Base-by-base conservation (phyloP, 2,888 invertebrate species). In the Hypomecis atomaria region DNA sequence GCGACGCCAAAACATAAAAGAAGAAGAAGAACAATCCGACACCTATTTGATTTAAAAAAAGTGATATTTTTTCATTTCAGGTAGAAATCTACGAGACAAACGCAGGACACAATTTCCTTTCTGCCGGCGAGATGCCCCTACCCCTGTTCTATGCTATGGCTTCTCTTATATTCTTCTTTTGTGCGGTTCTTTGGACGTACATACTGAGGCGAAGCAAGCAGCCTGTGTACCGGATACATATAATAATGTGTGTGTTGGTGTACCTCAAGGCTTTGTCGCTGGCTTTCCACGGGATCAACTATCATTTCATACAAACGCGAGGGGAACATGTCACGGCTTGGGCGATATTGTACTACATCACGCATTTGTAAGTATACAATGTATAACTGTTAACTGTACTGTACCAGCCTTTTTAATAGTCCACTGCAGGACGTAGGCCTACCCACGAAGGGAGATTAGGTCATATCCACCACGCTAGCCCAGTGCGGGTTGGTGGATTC, bases 261-360 rank as follows among this genome's bases (percentile, higher is more conserved):
- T 98, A 97, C 79, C 89, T 99, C 23, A 99, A 99, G 85, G 96
- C 98, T 0, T 86, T 98, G 33, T 98, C 99, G 0, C 88, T 99
- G 56, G 95, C 99, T 66, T 99, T 99, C 89, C 99, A 99, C 85
- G 98, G 98, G 0, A 96, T 98, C 58, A 98, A 98, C 84, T 98
- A 96, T 81, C 98, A 99, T 84, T 99, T 98, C 82, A 99, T 99
- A 80, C 96, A 98, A 87, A 95, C 95, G 11, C 95, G 96, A 71
- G 99, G 99, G 0, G 97, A 97, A 74, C 99, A 99, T 82, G 96
- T 98, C 5, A 98, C 99, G 34, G 97, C 99, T 0, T 99, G 99
- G 99, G 99, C 99, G 0, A 97, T 99, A 74, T 91, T 99, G 1
- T 99, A 96, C 86, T 99, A 99, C 81, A 96, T 99, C 58, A 98